Evolutionary conservation across 2,888 invertebrate genomes (phyloP), one percentile per base, ranked within the genome.

Genomic region (Timema podura): DNA sequence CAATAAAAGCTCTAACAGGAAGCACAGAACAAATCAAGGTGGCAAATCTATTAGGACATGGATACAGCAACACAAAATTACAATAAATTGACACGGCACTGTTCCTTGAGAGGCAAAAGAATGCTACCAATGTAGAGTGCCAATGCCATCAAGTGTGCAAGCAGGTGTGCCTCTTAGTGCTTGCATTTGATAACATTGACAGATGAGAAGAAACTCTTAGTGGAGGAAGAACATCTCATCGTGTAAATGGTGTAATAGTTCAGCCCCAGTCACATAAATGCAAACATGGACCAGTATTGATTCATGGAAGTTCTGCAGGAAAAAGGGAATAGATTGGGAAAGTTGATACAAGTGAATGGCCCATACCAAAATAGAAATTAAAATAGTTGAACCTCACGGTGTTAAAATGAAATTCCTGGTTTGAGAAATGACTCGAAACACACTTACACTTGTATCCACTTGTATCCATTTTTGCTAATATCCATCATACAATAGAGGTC

Each of bases 121-220:
- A 54, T 5, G 54, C 16, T 54, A 10, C 54, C 13, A 54, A 54
- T 54, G 54, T 54, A 54, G 6, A 16, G 54, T 54, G 54, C 54
- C 54, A 54, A 13, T 54, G 54, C 54, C 54, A 54, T 54, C 54
- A 54, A 54, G 54, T 54, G 54, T 10, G 54, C 54, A 7, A 54
- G 6, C 10, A 15, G 13, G 13, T 5, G 54, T 54, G 10, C 54
- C 6, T 54, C n/a, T n/a, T 54, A 54, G 54, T 54, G 54, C 54
- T 54, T 16, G 54, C 54, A 54, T 54, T 54, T 54, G 54, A 54
- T 54, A 54, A 54, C 11, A 54, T 6, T 54, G 54, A 54, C 54
- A 54, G 54, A 54, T 16, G 54, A 54, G 54, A 54, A 54, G 54
- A 54, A 54, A 54, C 54, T 6, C 54, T 54, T 16, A 54, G 54